Base-by-base conservation (phyloP, 2,888 invertebrate species). In the Agrochola lychnidis region DNA sequence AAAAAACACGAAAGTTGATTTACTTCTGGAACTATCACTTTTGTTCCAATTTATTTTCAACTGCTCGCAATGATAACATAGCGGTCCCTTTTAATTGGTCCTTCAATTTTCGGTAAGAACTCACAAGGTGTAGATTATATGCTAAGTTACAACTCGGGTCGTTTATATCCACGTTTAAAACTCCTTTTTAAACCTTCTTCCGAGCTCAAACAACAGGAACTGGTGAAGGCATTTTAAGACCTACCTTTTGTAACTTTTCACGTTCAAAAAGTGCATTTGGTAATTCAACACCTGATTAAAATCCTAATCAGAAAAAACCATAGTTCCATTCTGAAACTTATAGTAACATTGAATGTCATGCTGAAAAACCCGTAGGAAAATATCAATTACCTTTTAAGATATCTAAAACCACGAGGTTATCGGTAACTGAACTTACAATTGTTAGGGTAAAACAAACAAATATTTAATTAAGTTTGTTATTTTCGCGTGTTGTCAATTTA, bases 61-160 rank as follows among this genome's bases (percentile, higher is more conserved):
- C 67, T 78, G 67, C 73, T 79, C 40, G 56, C 70, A 77, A 73
- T 76, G 81, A 81, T 87, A 88, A 78, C 72, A 76, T 71, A 63
- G 72, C 67, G 73, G 76, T 69, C 59, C 63, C 25, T 75, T 85
- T 88, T 90, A 90, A 90, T 89, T 90, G 88, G 83, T 85, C 78
- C 85, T 88, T 87, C 84, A 87, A 85, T 88, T 87, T 88, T 82
- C 82, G 79, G 83, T 74, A 76, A 82, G 61, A 79, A 76, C 61
- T 79, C 81, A 72, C 57, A 73, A 57, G 76, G 63, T 70, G 59
- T 40, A 66, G 76, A 76, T 83, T 77, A 85, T 67, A 72, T 62
- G 16, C 71, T 66, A 79, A 76, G 66, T 64, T 72, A 73, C 70
- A 72, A 62, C 66, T 53, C 62, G 40, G 74, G 64, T 70, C 72